Evolutionary conservation across 2,113 vertebrate species (phyloP).

Genomic region (Hymenochirus boettgeri): DNA sequence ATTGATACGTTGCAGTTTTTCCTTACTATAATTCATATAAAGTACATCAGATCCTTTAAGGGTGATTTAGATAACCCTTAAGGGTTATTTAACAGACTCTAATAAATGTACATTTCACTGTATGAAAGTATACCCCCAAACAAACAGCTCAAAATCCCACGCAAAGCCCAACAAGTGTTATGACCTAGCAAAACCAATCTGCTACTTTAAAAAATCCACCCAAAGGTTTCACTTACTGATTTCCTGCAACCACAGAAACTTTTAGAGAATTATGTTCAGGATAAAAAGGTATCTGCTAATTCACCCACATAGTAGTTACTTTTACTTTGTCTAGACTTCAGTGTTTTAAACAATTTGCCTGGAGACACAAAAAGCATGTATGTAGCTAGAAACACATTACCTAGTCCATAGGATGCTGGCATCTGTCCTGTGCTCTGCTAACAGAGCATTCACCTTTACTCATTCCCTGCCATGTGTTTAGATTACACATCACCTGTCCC

Average conservation of each 20-base stretch:
- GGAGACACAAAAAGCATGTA: not conserved
- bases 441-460: conserved; percentile 29
- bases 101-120: no score
- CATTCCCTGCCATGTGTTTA: conserved; percentile 11
- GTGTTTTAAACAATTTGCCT: not conserved
- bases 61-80: no score
- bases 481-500: conserved; percentile 41
- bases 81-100: no score
- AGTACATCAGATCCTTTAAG: no score
- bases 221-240: not conserved
- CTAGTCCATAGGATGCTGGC: conserved; percentile 10
- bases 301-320: not conserved
- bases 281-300: not conserved
- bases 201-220: conserved; percentile 16
- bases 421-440: not conserved
- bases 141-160: no score
- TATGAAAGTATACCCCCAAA: no score
- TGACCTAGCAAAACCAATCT: not conserved
- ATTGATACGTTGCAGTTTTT: no score
- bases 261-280: not conserved
- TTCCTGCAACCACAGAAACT: not conserved
- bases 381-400: conserved; percentile 5
- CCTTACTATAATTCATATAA: no score
- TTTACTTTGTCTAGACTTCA: conserved; percentile 4
- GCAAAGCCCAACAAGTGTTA: no score